Evolutionary conservation across 1,140 invertebrate genomes (phyloP).

Genomic region (Drosophila nasuta): DNA sequence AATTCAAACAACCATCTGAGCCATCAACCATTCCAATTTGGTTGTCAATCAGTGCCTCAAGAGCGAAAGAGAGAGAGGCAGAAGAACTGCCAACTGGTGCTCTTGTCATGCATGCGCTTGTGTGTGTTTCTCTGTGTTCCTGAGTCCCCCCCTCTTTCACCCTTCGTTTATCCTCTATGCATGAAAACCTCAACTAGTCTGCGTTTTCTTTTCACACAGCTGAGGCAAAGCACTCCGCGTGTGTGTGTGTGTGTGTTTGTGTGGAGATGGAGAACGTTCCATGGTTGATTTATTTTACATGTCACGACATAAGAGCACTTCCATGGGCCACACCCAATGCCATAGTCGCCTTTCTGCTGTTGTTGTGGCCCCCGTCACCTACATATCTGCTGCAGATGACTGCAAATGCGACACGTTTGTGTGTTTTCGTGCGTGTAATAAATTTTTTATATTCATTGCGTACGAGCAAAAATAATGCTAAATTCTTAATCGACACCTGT

Average conservation of each 20-base stretch:
- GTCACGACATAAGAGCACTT: slow-evolving; percentile 79
- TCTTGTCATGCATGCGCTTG: slow-evolving; percentile 8
- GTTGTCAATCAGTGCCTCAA: slow-evolving; percentile 46
- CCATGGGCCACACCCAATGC: slow-evolving; percentile 60
- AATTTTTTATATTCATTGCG: slow-evolving; percentile 79
- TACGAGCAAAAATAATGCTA: slow-evolving; percentile 77
- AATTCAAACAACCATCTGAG: slow-evolving; percentile 21
- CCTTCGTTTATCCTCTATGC: neutral
- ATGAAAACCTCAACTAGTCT: slow-evolving; percentile 45
- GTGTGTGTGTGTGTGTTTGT: neutral
- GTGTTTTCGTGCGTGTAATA: slow-evolving; percentile 82
- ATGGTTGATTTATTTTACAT: slow-evolving; percentile 81
- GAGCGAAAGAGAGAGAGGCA: neutral
- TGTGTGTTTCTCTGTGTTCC: neutral
- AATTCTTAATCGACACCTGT: slow-evolving; percentile 83
- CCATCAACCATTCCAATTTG: slow-evolving; percentile 46
- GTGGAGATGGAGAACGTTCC: slow-evolving; percentile 32
- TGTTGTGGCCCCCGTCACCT: neutral
- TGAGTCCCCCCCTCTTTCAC: neutral
- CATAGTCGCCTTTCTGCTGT: neutral
- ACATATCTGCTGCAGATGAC: slow-evolving; percentile 19
- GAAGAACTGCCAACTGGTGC: slow-evolving; percentile 25
- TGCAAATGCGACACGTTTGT: slow-evolving; percentile 78
- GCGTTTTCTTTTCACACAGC: slow-evolving; percentile 52
- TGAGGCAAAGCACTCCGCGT: slow-evolving; percentile 15